Base-by-base conservation (phyloP, 2,888 invertebrate genomes). In the Hoplodrina ambigua region DNA sequence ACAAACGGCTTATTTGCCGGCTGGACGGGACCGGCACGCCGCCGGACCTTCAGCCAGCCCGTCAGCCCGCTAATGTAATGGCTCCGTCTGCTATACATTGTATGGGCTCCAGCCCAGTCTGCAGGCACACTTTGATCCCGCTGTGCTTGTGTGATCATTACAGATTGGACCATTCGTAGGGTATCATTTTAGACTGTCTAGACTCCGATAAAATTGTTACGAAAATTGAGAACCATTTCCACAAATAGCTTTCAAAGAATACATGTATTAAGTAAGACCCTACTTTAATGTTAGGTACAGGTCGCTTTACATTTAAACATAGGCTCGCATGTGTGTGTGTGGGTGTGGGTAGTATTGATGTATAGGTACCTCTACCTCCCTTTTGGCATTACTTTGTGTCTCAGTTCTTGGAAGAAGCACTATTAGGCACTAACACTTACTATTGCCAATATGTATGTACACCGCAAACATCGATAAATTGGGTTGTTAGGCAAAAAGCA, bases 401-500 rank as follows among this genome's bases (percentile, higher is more conserved):
- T 41, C 3, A 11, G 2, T 41, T 49, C 5, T 41, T n/a, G 13
- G 20, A 8, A 74, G 20, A 11, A 17, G 44, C 20, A 20, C 41
- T 49, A 19, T 33, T 17, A 33, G 17, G 17, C 30, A 1, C 25
- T 25, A 30, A 49, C n/a, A 41, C 25, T n/a, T 10, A 19, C 37
- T 41, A 19, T n/a, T n/a, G 17, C 10, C 17, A 20, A 49, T 30
- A 33, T 37, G 37, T 37, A 37, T 10, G 19, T 37, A 17, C 13
- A 71, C 10, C 15, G 13, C 15, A 50, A 52, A 56, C 33, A 20
- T 60, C 55, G 60, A 30, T 59, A 75, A 55, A 63, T 55, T 59
- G 15, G 44, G 53, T 20, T 63, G 10, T 54, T 41, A n/a, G 46
- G 49, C 68, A 82, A 84, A 82, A 83, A 81, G 69, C 59, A 13